These are phyloP conservation scores for Acanthornis magna DNA, from an alignment of 2,797 vertebrate genomes.

Conservation along the genomic window DNA sequence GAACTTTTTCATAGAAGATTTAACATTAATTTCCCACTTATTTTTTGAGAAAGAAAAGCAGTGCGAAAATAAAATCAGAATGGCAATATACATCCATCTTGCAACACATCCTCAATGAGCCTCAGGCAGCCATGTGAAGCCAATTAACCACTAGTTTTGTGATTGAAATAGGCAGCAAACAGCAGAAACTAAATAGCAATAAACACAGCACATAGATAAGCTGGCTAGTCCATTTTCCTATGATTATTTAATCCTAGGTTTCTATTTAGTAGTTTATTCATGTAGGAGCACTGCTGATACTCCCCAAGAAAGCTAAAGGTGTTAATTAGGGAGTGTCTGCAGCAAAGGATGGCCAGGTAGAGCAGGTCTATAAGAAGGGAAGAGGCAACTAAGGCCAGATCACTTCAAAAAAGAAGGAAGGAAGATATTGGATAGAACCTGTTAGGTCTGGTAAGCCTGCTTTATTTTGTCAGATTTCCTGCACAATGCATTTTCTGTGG, in stretches of 20 bases:
- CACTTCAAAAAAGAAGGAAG: not conserved
- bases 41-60: not conserved
- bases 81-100: not conserved
- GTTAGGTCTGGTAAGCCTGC: not conserved
- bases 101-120: not conserved
- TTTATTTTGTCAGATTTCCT: not conserved
- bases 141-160: not conserved
- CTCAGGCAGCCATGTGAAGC: not conserved
- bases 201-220: not conserved
- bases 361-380: not conserved
- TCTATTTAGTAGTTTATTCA: not conserved
- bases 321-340: not conserved
- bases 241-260: not conserved
- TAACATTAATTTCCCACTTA: not conserved
- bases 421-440: accelerated
- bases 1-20: not conserved
- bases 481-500: accelerated
- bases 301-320: not conserved
- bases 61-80: not conserved
- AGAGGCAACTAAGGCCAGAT: not conserved
- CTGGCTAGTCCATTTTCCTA: not conserved
- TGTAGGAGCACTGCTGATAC: not conserved
- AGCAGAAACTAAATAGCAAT: not conserved
- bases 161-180: not conserved
- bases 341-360: not conserved